These are phyloP conservation scores for Drosophila lacicola DNA, from an alignment of 2,888 invertebrate species.

Conservation along the genomic window DNA sequence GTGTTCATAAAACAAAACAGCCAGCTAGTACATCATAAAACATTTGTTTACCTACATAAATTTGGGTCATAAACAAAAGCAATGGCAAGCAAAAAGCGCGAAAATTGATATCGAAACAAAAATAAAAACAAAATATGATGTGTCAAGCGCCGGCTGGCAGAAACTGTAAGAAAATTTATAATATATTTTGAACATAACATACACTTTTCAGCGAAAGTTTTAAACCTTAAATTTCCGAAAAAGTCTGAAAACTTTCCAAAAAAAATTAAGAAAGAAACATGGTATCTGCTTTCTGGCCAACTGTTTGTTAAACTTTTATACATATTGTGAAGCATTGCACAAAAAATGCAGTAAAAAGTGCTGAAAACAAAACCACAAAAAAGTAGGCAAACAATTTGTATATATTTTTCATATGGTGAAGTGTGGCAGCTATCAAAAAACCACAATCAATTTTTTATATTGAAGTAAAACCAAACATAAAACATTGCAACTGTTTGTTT, in stretches of 20 bases:
- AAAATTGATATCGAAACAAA: slow-evolving; percentile 3
- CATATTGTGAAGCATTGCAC: neutral
- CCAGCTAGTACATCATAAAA: slow-evolving; percentile 2
- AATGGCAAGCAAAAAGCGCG: slow-evolving; percentile 4
- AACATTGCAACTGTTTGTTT: slow-evolving; percentile 32
- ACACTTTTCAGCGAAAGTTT: neutral
- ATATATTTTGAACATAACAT: neutral
- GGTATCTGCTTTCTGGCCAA: too few relatives aligned
- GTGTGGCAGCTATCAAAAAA: neutral
- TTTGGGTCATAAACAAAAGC: neutral
- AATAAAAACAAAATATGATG: neutral
- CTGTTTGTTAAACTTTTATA: too few relatives aligned
- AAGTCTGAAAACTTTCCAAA: neutral
- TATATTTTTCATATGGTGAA: neutral
- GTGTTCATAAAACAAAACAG: slow-evolving; percentile 6
- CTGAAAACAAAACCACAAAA: neutral
- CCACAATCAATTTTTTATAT: neutral
- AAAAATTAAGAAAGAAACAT: neutral
- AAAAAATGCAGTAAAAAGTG: neutral
- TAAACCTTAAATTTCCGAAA: too few relatives aligned
- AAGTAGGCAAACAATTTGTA: neutral
- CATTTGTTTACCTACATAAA: slow-evolving; percentile 13
- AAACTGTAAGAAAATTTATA: neutral
- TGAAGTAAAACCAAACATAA: neutral
- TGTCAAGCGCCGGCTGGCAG: too few relatives aligned